Evolutionary conservation across 2,888 invertebrate genomes (phyloP).

Genomic region (Subacronicta megacephala): DNA sequence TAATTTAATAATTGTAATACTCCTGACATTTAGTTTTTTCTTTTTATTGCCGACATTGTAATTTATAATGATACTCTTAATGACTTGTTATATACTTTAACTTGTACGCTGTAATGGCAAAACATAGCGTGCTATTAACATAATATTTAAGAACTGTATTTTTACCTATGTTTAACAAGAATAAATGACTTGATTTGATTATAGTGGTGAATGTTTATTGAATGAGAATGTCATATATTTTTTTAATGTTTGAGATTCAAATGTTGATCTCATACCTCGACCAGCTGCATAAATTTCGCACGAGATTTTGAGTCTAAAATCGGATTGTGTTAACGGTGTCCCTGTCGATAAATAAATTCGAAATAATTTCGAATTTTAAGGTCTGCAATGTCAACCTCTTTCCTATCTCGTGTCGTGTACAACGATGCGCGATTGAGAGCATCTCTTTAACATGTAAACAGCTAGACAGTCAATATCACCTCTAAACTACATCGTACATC

Average conservation of each 20-base stretch:
- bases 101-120: too few relatives aligned
- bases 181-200: too few relatives aligned
- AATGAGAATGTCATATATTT: too few relatives aligned
- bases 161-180: too few relatives aligned
- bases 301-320: not conserved
- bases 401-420: not conserved
- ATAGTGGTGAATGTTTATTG: too few relatives aligned
- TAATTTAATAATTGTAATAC: too few relatives aligned
- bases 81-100: too few relatives aligned
- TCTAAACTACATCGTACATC: conserved; percentile 41
- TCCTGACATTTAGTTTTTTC: too few relatives aligned
- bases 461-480: conserved; percentile 20
- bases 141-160: too few relatives aligned
- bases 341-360: not conserved
- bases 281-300: not conserved
- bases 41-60: too few relatives aligned
- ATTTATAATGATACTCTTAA: too few relatives aligned
- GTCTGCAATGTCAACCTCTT: not conserved
- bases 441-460: conserved; percentile 5
- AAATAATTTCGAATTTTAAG: not conserved
- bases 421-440: not conserved
- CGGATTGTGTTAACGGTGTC: not conserved
- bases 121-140: too few relatives aligned
- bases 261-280: not conserved
- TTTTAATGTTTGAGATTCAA: not conserved